Conservation (phyloP, 1,140 invertebrate genomes). For the Macrotrachela quadricornifera region DNA sequence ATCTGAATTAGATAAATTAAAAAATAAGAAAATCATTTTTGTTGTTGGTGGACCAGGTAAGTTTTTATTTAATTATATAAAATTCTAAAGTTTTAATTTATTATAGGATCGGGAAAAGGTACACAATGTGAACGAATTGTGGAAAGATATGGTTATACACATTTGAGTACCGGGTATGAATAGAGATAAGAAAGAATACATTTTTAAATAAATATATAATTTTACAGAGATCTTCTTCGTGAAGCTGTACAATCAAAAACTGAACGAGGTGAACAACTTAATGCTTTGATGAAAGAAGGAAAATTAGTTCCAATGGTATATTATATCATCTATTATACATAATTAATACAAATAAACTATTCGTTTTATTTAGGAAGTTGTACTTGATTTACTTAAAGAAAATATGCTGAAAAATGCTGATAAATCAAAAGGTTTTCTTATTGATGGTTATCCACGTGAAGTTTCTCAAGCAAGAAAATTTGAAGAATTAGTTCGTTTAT, state of each 20-base stretch:
- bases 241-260: slow-evolving; percentile 68
- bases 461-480: slow-evolving; percentile 59
- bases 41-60: slow-evolving; percentile 25
- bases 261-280: slow-evolving; percentile 46
- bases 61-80: too few relatives aligned
- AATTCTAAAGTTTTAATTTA: too few relatives aligned
- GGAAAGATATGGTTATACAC: slow-evolving; percentile 50
- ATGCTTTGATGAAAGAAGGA: slow-evolving; percentile 65
- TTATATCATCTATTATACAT: too few relatives aligned
- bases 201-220: slow-evolving; percentile 1
- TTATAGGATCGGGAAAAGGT: slow-evolving; percentile 55
- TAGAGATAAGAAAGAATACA: too few relatives aligned
- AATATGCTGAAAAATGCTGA: slow-evolving; percentile 21
- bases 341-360: too few relatives aligned
- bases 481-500: slow-evolving; percentile 38
- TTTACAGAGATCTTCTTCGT: slow-evolving; percentile 52
- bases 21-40: slow-evolving; percentile 1
- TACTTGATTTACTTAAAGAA: slow-evolving; percentile 23
- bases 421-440: slow-evolving; percentile 44
- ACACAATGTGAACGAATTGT: slow-evolving; percentile 62
- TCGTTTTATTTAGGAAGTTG: slow-evolving; percentile 15
- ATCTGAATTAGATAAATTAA: background rate
- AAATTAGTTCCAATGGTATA: slow-evolving; percentile 60
- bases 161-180: slow-evolving; percentile 49
- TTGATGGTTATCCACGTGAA: slow-evolving; percentile 71